A percentile compares a stretch with the other conserved stretches of the same genome.
These are phyloP conservation scores for Leptinotarsa tumamoca DNA, from an alignment of 2,888 invertebrate genomes.

Conservation along the genomic window DNA sequence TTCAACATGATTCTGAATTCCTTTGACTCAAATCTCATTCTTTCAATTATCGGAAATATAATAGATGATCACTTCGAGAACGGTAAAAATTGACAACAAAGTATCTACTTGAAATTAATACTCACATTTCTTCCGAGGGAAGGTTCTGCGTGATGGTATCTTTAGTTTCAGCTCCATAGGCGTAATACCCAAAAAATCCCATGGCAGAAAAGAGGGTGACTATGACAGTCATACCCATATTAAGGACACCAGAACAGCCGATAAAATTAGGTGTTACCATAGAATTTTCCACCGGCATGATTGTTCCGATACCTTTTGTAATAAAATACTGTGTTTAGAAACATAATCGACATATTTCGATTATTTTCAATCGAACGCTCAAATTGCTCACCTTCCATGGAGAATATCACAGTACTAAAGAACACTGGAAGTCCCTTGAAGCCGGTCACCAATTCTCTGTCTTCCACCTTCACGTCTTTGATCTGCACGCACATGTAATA, in stretches of 20 bases:
- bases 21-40: too few relatives aligned
- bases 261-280: constrained; percentile 87
- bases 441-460: constrained; percentile 65
- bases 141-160: constrained; percentile 89
- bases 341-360: neutral
- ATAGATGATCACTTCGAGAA: too few relatives aligned
- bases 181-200: constrained; percentile 92
- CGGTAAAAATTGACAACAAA: neutral
- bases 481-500: constrained; percentile 81
- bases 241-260: constrained; percentile 86
- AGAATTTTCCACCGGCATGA: constrained; percentile 95
- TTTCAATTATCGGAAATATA: too few relatives aligned
- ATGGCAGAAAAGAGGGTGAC: constrained; percentile 82
- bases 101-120: constrained; percentile 46
- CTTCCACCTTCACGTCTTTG: constrained; percentile 62
- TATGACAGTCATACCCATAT: constrained; percentile 87
- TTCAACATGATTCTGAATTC: too few relatives aligned
- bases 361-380: too few relatives aligned
- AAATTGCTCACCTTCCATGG: constrained; percentile 82
- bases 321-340: constrained; percentile 2
- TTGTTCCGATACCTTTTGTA: constrained; percentile 78
- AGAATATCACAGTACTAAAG: constrained; percentile 95
- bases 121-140: constrained; percentile 75
- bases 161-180: constrained; percentile 79
- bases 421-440: constrained; percentile 76